Percentiles rank a stretch among this genome's conserved stretches.
Conservation (phyloP, 2,797 vertebrate genomes). For the Eulemur coronatus region DNA sequence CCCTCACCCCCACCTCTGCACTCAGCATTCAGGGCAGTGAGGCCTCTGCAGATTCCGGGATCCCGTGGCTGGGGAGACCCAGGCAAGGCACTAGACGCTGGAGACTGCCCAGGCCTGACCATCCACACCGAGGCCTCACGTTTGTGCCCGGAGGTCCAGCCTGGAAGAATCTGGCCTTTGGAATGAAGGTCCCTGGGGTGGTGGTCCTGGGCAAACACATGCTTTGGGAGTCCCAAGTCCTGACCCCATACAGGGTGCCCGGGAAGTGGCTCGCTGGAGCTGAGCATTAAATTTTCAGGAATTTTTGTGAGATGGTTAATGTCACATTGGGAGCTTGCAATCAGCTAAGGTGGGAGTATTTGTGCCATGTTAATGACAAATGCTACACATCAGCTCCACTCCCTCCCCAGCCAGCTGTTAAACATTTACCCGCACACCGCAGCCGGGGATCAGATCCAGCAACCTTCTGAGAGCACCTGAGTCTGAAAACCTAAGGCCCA, state of each 20-base stretch:
- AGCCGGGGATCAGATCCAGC: neutral
- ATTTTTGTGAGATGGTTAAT: neutral
- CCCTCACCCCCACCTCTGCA: constrained; percentile 6
- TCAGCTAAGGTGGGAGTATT: neutral
- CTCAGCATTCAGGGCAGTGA: constrained; percentile 21
- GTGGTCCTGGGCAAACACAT: neutral
- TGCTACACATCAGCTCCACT: neutral
- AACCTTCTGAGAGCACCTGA: neutral
- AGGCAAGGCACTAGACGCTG: neutral
- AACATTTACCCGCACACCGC: neutral
- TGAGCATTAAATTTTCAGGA: neutral
- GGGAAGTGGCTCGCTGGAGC: neutral
- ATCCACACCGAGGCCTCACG: neutral
- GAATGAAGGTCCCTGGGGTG: neutral
- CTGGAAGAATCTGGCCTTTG: neutral
- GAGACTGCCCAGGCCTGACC: neutral
- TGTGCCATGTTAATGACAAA: neutral
- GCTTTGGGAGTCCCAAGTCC: neutral
- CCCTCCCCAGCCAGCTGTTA: neutral
- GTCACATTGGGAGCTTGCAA: neutral
- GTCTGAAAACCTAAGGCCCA: neutral
- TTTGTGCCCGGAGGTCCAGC: neutral
- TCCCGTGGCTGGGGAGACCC: neutral
- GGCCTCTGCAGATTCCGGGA: neutral
- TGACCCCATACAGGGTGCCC: neutral